phyloP scores from a whole-genome alignment of 2,888 invertebrate genomes.

The Tiphia femorata region DNA sequence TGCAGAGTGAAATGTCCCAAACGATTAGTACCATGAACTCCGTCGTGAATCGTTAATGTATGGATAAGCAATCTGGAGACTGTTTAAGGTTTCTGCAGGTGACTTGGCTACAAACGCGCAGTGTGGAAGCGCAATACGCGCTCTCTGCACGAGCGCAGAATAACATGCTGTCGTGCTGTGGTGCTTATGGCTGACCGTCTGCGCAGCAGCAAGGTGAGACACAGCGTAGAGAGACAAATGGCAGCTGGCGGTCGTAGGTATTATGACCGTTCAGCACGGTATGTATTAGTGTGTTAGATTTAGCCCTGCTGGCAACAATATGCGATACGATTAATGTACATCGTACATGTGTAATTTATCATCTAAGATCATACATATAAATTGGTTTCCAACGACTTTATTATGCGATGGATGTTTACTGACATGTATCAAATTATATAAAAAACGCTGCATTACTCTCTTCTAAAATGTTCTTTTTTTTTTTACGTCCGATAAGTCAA shows the following conservation, averaged over 20 bases:
- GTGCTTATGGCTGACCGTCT: slow-evolving; percentile 57
- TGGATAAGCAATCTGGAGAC: slow-evolving; percentile 66
- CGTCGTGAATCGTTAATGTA: slow-evolving; percentile 44
- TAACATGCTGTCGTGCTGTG: slow-evolving; percentile 53
- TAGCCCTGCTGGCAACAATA: slow-evolving; percentile 16
- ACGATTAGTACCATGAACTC: slow-evolving; percentile 16
- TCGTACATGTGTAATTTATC: slow-evolving; percentile 5
- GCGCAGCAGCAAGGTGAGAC: slow-evolving; percentile 67
- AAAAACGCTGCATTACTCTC: slow-evolving; percentile 3
- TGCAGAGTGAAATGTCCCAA: slow-evolving; percentile 12
- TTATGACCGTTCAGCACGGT: slow-evolving; percentile 62
- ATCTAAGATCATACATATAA: too few relatives aligned
- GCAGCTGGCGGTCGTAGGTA: slow-evolving; percentile 60
- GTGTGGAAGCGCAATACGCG: slow-evolving; percentile 57
- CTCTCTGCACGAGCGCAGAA: slow-evolving; percentile 52
- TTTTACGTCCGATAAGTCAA: too few relatives aligned
- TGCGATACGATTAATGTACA: slow-evolving; percentile 10
- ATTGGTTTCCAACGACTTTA: not conserved
- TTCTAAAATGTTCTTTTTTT: too few relatives aligned
- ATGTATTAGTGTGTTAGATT: slow-evolving; percentile 57
- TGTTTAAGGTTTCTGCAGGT: slow-evolving; percentile 69
- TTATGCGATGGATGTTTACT: not conserved
- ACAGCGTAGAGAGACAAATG: slow-evolving; percentile 65
- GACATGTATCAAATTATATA: slow-evolving; percentile 10
- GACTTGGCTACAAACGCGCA: slow-evolving; percentile 51